A percentile compares a stretch with the other conserved stretches of the same genome.
These are phyloP conservation scores for Darevskia nairensis DNA, from an alignment of 2,797 vertebrate genomes.

Conservation along the genomic window DNA sequence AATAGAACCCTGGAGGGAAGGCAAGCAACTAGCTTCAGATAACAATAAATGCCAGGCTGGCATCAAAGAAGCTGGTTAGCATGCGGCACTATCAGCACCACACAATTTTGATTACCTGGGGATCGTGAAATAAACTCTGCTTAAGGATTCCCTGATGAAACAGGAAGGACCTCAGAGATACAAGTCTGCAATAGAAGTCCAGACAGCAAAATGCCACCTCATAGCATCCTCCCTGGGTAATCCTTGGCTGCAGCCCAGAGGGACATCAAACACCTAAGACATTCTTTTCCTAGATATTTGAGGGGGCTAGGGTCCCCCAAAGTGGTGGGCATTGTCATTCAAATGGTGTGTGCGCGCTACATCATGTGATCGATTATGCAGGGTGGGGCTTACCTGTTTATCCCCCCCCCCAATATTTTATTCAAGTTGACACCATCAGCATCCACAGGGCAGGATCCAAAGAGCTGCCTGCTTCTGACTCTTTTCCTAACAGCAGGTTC, in stretches of 20 bases:
- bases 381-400: too few relatives aligned
- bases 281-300: too few relatives aligned
- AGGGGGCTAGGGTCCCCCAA: too few relatives aligned
- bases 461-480: neutral
- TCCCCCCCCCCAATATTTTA: too few relatives aligned
- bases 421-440: neutral
- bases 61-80: conserved; percentile 64
- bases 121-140: conserved; percentile 5
- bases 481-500: neutral
- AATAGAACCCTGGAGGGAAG: conserved; percentile 87
- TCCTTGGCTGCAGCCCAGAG: neutral
- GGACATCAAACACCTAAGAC: neutral
- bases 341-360: too few relatives aligned
- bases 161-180: neutral
- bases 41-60: conserved; percentile 77
- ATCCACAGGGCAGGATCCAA: neutral
- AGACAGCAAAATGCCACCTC: neutral
- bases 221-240: neutral
- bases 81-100: conserved; percentile 53
- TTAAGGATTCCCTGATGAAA: neutral
- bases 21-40: conserved; percentile 81
- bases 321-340: too few relatives aligned
- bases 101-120: conserved; percentile 12
- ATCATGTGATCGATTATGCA: too few relatives aligned
- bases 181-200: neutral